These are phyloP conservation scores for Nerophis ophidion DNA, from an alignment of 2,113 vertebrate species.

Conservation along the genomic window DNA sequence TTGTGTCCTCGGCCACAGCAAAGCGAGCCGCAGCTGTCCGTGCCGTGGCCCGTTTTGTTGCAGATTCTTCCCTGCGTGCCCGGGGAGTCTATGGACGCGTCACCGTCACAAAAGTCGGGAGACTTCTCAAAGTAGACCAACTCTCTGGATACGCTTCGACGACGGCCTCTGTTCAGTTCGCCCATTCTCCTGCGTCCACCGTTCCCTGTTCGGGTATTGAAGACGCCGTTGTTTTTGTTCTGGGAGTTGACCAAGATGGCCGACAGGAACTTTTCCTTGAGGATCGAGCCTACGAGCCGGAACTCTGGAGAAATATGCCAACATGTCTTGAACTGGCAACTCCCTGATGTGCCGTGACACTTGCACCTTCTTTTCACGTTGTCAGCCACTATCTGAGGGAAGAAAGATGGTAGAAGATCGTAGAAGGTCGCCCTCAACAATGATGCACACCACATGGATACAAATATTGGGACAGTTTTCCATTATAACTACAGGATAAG, in stretches of 20 bases:
- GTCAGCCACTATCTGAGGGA: slow-evolving; percentile 79
- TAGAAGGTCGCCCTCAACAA: background rate
- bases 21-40: slow-evolving; percentile 81
- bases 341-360: slow-evolving; percentile 88
- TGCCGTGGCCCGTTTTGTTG: slow-evolving; percentile 82
- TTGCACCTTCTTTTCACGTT: slow-evolving; percentile 89
- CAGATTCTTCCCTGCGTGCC: slow-evolving; percentile 83
- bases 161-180: slow-evolving; percentile 50
- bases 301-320: slow-evolving; percentile 89
- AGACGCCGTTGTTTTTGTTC: slow-evolving; percentile 86
- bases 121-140: slow-evolving; percentile 90
- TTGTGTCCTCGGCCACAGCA: slow-evolving; percentile 89
- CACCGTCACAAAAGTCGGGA: slow-evolving; percentile 83
- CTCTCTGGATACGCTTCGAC: slow-evolving; percentile 75
- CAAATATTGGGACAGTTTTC: background rate
- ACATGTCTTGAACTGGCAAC: slow-evolving; percentile 92
- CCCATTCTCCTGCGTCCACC: slow-evolving; percentile 27
- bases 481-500: too few relatives aligned
- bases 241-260: slow-evolving; percentile 84
- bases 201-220: slow-evolving; percentile 72
- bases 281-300: slow-evolving; percentile 75
- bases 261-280: slow-evolving; percentile 79
- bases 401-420: slow-evolving; percentile 23
- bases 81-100: slow-evolving; percentile 72
- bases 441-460: background rate